Conservation (phyloP, 2,797 vertebrate species). For the Chiroxiphia lanceolata region DNA sequence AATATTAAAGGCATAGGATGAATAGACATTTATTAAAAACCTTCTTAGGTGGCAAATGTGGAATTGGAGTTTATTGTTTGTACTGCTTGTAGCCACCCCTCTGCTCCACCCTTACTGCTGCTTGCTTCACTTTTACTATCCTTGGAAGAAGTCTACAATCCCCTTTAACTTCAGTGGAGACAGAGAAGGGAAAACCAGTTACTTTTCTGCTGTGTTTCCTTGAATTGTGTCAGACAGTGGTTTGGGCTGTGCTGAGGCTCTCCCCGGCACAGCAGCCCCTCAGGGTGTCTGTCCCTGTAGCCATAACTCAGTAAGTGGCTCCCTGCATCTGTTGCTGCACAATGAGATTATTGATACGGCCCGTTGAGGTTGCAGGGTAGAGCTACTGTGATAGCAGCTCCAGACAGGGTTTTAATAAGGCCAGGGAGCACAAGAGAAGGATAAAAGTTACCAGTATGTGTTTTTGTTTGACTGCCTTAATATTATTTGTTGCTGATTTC, state of each 20-base stretch:
- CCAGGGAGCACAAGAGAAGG: not conserved
- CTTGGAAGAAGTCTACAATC: not conserved
- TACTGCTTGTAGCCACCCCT: not conserved
- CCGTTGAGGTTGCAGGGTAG: not conserved
- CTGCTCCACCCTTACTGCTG: not conserved
- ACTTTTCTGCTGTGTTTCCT: not conserved
- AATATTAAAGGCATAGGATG: constrained; percentile 28
- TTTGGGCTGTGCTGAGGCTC: not conserved
- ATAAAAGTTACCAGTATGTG: not conserved
- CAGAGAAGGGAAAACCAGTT: not conserved
- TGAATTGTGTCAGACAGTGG: not conserved
- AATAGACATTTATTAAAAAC: constrained; percentile 50
- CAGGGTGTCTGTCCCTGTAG: not conserved
- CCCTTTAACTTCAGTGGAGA: not conserved
- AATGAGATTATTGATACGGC: not conserved
- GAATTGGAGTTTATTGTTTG: constrained; percentile 24
- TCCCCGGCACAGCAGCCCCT: not conserved
- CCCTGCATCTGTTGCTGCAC: not conserved
- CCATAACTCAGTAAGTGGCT: not conserved
- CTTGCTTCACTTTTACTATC: not conserved
- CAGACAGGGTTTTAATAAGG: constrained; percentile 12
- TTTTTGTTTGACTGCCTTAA: constrained; percentile 1
- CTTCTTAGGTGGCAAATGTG: not conserved
- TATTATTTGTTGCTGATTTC: constrained; percentile 33
- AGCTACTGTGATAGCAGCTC: not conserved